phyloP scores from a whole-genome alignment of 2,888 invertebrate genomes.

The Byasa hedistus region DNA sequence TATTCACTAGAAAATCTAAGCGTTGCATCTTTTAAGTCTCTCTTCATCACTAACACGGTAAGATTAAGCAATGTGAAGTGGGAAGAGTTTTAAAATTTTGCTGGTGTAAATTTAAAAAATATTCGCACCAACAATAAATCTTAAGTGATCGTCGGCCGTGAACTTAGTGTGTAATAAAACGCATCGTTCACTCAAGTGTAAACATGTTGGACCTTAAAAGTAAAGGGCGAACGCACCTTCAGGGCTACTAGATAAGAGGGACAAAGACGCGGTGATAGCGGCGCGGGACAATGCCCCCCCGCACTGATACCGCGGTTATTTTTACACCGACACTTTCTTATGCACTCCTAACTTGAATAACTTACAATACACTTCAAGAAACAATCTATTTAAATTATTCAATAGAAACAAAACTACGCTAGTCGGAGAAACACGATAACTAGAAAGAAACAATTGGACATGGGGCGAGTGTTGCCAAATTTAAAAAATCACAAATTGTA shows the following conservation, averaged over 20 bases:
- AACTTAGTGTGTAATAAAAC: conserved; percentile 32
- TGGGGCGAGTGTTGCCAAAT: too few species aligned
- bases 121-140: background rate
- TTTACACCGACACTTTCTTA: conserved; percentile 33
- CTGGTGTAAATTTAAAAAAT: background rate
- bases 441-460: too few species aligned
- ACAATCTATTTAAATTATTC: too few species aligned
- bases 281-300: conserved; percentile 19
- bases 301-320: conserved; percentile 28
- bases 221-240: conserved; percentile 64
- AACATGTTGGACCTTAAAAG: conserved; percentile 55
- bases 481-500: too few species aligned
- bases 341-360: background rate
- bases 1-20: too few species aligned
- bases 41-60: too few species aligned
- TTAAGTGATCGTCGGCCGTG: background rate
- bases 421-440: too few species aligned
- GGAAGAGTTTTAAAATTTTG: too few species aligned
- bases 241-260: conserved; percentile 55
- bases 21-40: too few species aligned
- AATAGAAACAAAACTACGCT: too few species aligned
- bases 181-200: conserved; percentile 31
- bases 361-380: background rate
- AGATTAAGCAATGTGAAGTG: too few species aligned
- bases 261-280: conserved; percentile 42